Conservation (phyloP, 1,140 invertebrate species). For the Tetragonula clypearis region DNA sequence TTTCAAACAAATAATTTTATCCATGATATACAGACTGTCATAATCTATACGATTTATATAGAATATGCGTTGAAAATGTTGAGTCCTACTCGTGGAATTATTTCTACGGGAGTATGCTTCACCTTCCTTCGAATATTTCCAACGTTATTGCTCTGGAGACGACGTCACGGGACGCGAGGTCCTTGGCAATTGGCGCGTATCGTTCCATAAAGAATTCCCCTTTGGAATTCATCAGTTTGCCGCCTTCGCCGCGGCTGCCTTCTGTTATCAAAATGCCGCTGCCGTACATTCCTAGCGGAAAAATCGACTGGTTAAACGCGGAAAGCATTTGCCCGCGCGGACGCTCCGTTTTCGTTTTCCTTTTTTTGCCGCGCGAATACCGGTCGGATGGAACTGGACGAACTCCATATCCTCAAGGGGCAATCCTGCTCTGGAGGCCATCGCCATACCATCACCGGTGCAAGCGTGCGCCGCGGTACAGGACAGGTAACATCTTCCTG, state of each 20-base stretch:
- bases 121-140: slow-evolving; percentile 91
- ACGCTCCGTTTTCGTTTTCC: background rate
- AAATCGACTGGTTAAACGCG: background rate
- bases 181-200: slow-evolving; percentile 93
- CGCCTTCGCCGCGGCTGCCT: slow-evolving; percentile 90
- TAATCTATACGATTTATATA: too few species aligned
- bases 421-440: slow-evolving; percentile 89
- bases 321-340: background rate
- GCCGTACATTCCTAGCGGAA: slow-evolving; percentile 87
- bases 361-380: slow-evolving; percentile 70
- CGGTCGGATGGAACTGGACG: slow-evolving; percentile 94
- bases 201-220: slow-evolving; percentile 94
- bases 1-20: too few species aligned
- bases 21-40: too few species aligned
- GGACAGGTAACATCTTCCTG: slow-evolving; percentile 90
- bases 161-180: slow-evolving; percentile 92
- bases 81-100: background rate
- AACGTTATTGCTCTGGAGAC: slow-evolving; percentile 92
- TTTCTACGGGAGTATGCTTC: background rate
- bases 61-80: background rate
- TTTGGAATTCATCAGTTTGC: slow-evolving; percentile 90
- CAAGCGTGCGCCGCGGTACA: slow-evolving; percentile 93
- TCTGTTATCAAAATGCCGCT: slow-evolving; percentile 94
- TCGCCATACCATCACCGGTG: slow-evolving; percentile 93
- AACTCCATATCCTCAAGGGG: slow-evolving; percentile 92